These are phyloP conservation scores for Psix sp. DNA, from an alignment of 1,140 invertebrate genomes.

Conservation along the genomic window DNA sequence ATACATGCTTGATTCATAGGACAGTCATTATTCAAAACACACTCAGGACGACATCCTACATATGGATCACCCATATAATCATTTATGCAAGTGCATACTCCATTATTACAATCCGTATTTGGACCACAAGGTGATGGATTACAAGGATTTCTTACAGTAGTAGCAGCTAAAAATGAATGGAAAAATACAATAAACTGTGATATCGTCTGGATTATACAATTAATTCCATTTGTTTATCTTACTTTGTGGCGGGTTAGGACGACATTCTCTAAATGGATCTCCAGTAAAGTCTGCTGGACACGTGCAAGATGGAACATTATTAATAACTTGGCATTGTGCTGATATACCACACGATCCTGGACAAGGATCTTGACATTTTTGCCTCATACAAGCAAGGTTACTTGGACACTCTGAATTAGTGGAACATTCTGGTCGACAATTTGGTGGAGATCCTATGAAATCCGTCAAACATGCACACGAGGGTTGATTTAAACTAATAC, in stretches of 20 bases:
- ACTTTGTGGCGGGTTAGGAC: conserved; percentile 73
- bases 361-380: conserved; percentile 84
- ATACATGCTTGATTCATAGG: conserved; percentile 82
- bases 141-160: conserved; percentile 67
- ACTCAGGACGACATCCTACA: conserved; percentile 84
- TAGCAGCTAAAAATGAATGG: too few species aligned
- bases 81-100: conserved; percentile 84
- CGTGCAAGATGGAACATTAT: conserved; percentile 81
- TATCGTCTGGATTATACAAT: too few species aligned
- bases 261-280: conserved; percentile 83
- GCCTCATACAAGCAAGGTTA: conserved; percentile 80
- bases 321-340: conserved; percentile 81
- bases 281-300: conserved; percentile 83
- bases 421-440: conserved; percentile 83
- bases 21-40: conserved; percentile 84
- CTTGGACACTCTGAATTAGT: conserved; percentile 82
- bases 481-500: conserved; percentile 78
- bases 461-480: conserved; percentile 81
- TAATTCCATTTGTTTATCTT: too few species aligned
- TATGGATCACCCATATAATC: conserved; percentile 85
- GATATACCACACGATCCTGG: conserved; percentile 84
- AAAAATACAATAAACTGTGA: too few species aligned
- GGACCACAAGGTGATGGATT: conserved; percentile 72
- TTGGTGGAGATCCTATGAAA: conserved; percentile 83
- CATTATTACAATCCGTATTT: conserved; percentile 84